Base-by-base conservation (phyloP, 1,140 invertebrate species). In the Acromyrmex echinatior region DNA sequence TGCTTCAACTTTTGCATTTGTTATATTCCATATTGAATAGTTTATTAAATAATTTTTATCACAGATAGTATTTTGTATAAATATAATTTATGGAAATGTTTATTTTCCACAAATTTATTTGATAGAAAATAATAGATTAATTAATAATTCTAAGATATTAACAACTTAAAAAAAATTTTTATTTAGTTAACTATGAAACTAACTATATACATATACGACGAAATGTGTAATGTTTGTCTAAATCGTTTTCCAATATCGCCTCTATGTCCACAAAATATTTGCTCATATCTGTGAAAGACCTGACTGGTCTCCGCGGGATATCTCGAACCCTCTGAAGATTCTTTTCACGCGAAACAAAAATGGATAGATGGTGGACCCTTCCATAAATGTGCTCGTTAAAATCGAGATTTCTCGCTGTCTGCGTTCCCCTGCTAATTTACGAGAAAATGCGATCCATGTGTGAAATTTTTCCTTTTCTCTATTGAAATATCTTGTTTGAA, bases 371-470 rank as follows among this genome's bases (percentile, higher is more conserved):
- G 16, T 35, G 21, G 79, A 58, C 79, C 79, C 79, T 71, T 81
- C 66, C 31, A 71, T 81, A 81, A 81, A 81, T n/a, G 66, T 71
- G 65, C 66, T 81, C 51, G 79, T 81, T 81, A 81, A 81, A 81
- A 81, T 58, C 66, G 35, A 10, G 79, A 81, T 71, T 81, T 81
- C 66, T 70, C 78, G n/a, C 51, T 81, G 21, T 45, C 35, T 39
- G 66, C 79, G 21, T 81, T 35, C 3, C 51, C 35, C 53, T 81
- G 28, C 4, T 60, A 81, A 81, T 81, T 81, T 81, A 58, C 12
- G 51, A 58, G 51, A 58, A 58, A 71, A 56, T 16, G 14, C 31
- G 21, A 71, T 45, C 35, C 16, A 56, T 39, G 16, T 4, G 7
- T 70, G 31, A 58, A 70, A 3, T 1, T 45, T 39, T 45, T 45